Evolutionary conservation across 2,113 vertebrate species (phyloP).

Genomic region (Saguinus midas): DNA sequence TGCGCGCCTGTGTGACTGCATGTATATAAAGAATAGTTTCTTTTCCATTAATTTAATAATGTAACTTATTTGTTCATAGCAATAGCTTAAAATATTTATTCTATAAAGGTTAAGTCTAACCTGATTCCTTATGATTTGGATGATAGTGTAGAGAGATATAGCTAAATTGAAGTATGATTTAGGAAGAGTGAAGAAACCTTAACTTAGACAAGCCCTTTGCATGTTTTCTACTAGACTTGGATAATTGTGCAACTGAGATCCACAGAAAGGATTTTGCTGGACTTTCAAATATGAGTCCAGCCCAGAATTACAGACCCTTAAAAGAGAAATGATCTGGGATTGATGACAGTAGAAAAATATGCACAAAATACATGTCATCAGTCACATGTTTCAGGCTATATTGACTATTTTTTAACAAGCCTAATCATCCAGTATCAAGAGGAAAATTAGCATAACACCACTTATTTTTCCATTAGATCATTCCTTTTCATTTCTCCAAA

Average conservation of each 20-base stretch:
- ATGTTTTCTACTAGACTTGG: background rate
- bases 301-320: background rate
- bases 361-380: background rate
- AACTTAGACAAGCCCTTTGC: background rate
- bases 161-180: background rate
- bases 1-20: too few species aligned
- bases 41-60: background rate
- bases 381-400: background rate
- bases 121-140: conserved; percentile 14
- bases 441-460: background rate
- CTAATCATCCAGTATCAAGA: background rate
- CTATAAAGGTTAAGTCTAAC: background rate
- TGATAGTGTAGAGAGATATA: background rate
- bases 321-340: background rate
- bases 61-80: conserved; percentile 11
- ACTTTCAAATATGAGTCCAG: background rate
- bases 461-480: background rate
- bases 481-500: conserved; percentile 29
- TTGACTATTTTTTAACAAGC: background rate
- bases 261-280: background rate
- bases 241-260: background rate
- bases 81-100: background rate
- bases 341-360: background rate
- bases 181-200: background rate
- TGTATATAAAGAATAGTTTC: background rate